These are phyloP conservation scores for Melieria crassipennis DNA, from an alignment of 2,888 invertebrate genomes.

Conservation along the genomic window DNA sequence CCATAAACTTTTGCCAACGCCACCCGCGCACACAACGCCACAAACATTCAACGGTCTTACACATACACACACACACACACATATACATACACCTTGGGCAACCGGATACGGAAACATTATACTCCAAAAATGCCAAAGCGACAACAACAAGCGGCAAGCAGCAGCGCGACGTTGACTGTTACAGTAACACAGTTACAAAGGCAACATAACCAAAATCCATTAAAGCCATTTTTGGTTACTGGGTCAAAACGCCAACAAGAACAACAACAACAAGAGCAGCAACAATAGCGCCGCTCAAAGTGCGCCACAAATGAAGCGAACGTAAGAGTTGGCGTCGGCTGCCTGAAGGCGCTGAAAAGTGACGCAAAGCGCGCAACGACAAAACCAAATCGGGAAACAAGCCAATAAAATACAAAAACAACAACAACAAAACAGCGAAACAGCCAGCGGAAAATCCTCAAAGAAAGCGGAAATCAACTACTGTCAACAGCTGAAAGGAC, in stretches of 20 bases:
- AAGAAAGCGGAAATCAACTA: no score
- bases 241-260: constrained; percentile 31
- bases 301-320: not conserved
- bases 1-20: constrained; percentile 39
- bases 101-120: constrained; percentile 47
- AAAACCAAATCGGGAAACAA: no score
- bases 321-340: no score
- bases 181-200: not conserved
- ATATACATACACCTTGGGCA: constrained; percentile 39
- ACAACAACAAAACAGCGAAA: constrained; percentile 13
- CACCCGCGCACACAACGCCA: not conserved
- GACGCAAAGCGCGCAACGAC: no score
- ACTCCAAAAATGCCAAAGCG: constrained; percentile 43
- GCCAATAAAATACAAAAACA: not conserved
- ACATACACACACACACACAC: not conserved
- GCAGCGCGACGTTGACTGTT: no score
- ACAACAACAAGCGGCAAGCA: constrained; percentile 10
- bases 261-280: constrained; percentile 2
- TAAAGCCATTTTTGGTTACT: constrained; percentile 41
- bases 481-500: no score
- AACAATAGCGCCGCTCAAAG: not conserved
- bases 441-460: not conserved
- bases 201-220: constrained; percentile 40
- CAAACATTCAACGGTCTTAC: not conserved
- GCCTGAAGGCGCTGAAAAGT: no score